Percentiles rank a stretch among this genome's conserved stretches.
Evolutionary conservation across 2,888 invertebrate genomes (phyloP).

Genomic region (Keiferia lycopersicella): DNA sequence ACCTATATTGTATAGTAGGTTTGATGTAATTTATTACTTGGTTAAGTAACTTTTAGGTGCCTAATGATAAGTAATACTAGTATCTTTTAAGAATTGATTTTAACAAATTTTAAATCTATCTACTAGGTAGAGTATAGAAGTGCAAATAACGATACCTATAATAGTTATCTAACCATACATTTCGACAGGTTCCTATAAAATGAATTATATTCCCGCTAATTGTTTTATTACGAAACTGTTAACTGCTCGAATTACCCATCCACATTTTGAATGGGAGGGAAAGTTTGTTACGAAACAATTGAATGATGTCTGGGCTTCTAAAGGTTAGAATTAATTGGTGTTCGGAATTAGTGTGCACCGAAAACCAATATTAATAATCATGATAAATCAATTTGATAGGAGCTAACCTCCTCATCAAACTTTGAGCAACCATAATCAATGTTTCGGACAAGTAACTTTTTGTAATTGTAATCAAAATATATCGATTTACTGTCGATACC

Average conservation of each 20-base stretch:
- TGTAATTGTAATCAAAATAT: too few relatives aligned
- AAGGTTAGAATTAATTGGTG: not conserved
- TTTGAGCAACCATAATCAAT: too few relatives aligned
- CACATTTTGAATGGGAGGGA: conserved; percentile 19
- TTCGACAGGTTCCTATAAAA: not conserved
- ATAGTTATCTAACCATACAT: not conserved
- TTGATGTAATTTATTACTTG: too few relatives aligned
- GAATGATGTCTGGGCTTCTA: conserved; percentile 4
- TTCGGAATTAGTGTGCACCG: not conserved
- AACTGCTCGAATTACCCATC: conserved; percentile 5
- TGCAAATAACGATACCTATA: not conserved
- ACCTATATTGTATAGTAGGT: too few relatives aligned
- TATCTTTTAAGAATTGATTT: too few relatives aligned
- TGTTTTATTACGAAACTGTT: conserved; percentile 15
- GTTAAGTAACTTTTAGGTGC: too few relatives aligned
- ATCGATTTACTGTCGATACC: not conserved
- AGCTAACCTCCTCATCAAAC: too few relatives aligned
- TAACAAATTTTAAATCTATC: too few relatives aligned
- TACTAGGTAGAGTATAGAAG: too few relatives aligned
- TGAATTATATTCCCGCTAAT: not conserved
- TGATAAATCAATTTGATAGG: not conserved
- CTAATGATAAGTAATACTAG: too few relatives aligned
- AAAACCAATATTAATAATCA: not conserved
- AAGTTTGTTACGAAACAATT: conserved; percentile 20
- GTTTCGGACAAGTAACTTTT: too few relatives aligned